Evolutionary conservation across 92 coral and sea anemone genomes (phyloP).

Genomic region (Palythoa heliodiscus): DNA sequence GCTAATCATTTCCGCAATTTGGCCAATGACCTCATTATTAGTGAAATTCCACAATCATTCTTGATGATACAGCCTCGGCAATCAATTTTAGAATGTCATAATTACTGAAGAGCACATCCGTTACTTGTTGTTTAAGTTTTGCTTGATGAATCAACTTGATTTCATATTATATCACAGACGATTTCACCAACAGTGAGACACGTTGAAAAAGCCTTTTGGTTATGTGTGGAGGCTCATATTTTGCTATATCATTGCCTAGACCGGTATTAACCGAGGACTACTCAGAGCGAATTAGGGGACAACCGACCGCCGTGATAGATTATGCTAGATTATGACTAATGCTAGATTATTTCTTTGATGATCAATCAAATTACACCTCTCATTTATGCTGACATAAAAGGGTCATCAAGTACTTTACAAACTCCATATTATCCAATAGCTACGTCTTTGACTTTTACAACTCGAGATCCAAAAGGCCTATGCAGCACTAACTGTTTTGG

Average conservation of each 20-base stretch:
- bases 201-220: not conserved
- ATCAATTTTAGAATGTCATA: too few species aligned
- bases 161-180: not conserved
- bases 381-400: constrained; percentile 2
- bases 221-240: not conserved
- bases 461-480: not conserved
- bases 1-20: too few species aligned
- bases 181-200: not conserved
- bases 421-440: not conserved
- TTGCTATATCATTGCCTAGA: not conserved
- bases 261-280: not conserved
- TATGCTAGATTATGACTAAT: too few species aligned
- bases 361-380: not conserved
- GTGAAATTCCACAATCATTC: too few species aligned
- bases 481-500: not conserved
- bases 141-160: not conserved
- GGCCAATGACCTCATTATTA: too few species aligned
- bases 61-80: too few species aligned
- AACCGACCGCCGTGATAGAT: not conserved
- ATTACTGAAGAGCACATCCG: too few species aligned
- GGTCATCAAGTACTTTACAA: constrained; percentile 6
- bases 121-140: too few species aligned
- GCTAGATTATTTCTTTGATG: too few species aligned
- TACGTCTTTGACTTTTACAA: not conserved
- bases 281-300: not conserved